These are phyloP conservation scores for Silurus aristotelis DNA, from an alignment of 2,797 vertebrate genomes.

Conservation along the genomic window DNA sequence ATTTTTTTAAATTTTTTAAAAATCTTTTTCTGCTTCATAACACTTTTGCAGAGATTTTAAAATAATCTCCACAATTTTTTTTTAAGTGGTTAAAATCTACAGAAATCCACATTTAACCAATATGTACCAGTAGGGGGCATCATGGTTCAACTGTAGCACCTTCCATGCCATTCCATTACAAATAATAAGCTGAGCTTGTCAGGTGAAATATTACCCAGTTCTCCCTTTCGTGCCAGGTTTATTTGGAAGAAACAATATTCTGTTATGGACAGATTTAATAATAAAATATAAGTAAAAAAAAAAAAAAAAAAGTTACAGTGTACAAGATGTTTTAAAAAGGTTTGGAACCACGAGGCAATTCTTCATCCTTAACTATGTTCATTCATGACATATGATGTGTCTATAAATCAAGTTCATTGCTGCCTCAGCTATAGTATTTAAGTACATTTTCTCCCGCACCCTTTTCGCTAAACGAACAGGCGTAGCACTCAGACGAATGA, in stretches of 20 bases:
- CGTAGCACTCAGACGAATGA: background rate
- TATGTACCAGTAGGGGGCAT: slow-evolving; percentile 57
- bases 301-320: slow-evolving; percentile 16
- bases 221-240: slow-evolving; percentile 35
- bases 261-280: slow-evolving; percentile 34
- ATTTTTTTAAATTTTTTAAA: no score
- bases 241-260: slow-evolving; percentile 32
- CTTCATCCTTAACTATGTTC: slow-evolving; percentile 26
- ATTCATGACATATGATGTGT: slow-evolving; percentile 34
- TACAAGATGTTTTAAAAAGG: slow-evolving; percentile 26
- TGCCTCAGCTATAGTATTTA: slow-evolving; percentile 28
- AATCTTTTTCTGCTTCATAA: background rate
- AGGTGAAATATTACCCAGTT: slow-evolving; percentile 14
- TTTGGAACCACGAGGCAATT: slow-evolving; percentile 19
- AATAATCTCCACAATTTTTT: background rate
- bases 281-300: background rate
- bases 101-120: background rate
- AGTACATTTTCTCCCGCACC: slow-evolving; percentile 26
- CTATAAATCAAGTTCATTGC: slow-evolving; percentile 35
- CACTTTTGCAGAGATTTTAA: background rate
- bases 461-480: background rate
- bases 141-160: slow-evolving; percentile 47
- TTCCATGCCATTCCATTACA: slow-evolving; percentile 1
- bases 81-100: background rate
- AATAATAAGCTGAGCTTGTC: slow-evolving; percentile 31